Conservation (phyloP, 2,888 invertebrate genomes). For the Gerris lacustris region DNA sequence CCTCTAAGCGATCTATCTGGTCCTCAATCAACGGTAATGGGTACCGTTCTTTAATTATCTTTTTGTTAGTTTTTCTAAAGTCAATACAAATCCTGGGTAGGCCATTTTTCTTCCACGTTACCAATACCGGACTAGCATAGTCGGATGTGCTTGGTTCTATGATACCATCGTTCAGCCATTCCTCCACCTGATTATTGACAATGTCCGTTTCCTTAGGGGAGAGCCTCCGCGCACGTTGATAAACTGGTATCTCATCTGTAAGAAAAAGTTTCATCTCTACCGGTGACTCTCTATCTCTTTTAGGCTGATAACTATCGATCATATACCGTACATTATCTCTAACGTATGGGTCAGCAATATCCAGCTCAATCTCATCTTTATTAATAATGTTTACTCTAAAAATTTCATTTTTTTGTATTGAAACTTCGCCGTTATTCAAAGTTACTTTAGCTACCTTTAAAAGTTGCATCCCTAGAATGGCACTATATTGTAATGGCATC, state of each 20-base stretch:
- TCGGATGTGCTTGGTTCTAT: constrained; percentile 33
- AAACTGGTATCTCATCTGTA: neutral
- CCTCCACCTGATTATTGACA: neutral
- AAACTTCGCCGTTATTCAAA: too few species aligned
- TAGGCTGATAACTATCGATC: neutral
- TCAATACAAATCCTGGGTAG: constrained; percentile 34
- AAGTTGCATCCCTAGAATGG: too few species aligned
- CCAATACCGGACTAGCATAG: constrained; percentile 33
- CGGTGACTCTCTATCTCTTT: neutral
- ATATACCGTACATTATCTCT: too few species aligned
- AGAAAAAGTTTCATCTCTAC: neutral
- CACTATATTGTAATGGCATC: too few species aligned
- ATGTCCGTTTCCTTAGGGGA: neutral
- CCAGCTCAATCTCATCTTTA: too few species aligned
- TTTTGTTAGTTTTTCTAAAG: constrained; percentile 35
- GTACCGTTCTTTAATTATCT: constrained; percentile 33
- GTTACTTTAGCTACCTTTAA: too few species aligned
- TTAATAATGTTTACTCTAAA: too few species aligned
- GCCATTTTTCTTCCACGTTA: constrained; percentile 31
- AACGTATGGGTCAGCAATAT: too few species aligned
- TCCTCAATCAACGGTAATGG: constrained; percentile 36
- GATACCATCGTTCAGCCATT: constrained; percentile 29
- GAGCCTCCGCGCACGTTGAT: neutral
- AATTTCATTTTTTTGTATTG: too few species aligned
- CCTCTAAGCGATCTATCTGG: constrained; percentile 31